Percentiles rank a stretch among this genome's conserved stretches.
Conservation (phyloP, 2,113 vertebrate genomes). For the Panthera tigris region DNA sequence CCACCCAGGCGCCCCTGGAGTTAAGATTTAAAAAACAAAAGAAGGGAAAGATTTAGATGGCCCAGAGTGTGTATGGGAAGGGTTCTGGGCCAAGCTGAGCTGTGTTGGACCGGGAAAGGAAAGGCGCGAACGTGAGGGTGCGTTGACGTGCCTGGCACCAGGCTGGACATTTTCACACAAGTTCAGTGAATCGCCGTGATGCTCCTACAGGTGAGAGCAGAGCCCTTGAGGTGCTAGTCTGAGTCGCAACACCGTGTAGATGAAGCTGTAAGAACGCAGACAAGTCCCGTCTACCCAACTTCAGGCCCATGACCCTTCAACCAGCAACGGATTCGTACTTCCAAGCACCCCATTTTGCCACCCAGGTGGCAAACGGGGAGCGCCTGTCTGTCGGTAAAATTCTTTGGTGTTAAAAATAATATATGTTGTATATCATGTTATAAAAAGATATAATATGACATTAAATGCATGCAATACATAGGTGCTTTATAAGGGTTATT, state of each 20-base stretch:
- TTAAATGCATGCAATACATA: not conserved
- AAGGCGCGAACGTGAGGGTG: not conserved
- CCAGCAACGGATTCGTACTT: no score
- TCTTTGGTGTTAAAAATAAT: not conserved
- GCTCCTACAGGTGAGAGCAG: not conserved
- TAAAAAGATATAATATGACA: not conserved
- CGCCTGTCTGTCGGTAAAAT: not conserved
- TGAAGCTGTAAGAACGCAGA: not conserved
- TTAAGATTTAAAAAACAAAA: not conserved
- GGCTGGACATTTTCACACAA: not conserved
- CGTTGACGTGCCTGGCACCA: not conserved
- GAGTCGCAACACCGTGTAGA: not conserved
- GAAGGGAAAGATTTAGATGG: not conserved
- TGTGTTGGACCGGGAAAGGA: not conserved
- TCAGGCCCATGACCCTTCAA: not conserved
- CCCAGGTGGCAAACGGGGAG: not conserved
- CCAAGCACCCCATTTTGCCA: not conserved
- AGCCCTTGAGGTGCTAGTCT: not conserved
- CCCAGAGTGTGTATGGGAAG: not conserved
- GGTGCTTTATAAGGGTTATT: not conserved
- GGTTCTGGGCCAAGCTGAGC: not conserved
- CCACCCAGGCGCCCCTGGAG: not conserved
- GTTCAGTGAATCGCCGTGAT: not conserved
- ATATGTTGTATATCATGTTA: not conserved
- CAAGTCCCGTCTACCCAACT: not conserved